Evolutionary conservation across 1,140 invertebrate species (phyloP).

Genomic region (Leptestheria dahalacensis): DNA sequence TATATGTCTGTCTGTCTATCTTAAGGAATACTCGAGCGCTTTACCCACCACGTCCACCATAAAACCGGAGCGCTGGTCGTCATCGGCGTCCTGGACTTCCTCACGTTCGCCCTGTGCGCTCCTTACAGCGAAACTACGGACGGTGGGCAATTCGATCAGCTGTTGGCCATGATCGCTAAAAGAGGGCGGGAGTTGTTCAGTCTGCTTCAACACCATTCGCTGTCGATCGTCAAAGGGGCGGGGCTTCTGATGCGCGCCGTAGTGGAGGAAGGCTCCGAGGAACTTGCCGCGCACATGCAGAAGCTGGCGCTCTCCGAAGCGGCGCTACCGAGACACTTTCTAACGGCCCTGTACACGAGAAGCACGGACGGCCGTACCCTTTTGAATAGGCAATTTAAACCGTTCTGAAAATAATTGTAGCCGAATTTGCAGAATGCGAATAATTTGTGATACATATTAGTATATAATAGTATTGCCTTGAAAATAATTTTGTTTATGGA

Average conservation of each 20-base stretch:
- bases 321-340: constrained; percentile 83
- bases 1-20: neutral
- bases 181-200: constrained; percentile 81
- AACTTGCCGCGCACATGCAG: constrained; percentile 88
- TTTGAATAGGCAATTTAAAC: neutral
- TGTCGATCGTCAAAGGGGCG: constrained; percentile 95
- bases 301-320: constrained; percentile 89
- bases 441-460: too few relatives aligned
- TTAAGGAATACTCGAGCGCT: neutral
- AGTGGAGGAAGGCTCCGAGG: constrained; percentile 87
- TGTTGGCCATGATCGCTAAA: constrained; percentile 84
- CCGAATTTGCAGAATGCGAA: too few relatives aligned
- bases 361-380: constrained; percentile 35
- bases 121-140: constrained; percentile 99
- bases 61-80: constrained; percentile 49
- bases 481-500: too few relatives aligned
- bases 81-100: constrained; percentile 88
- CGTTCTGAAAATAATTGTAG: too few relatives aligned
- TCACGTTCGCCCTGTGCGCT: constrained; percentile 96
- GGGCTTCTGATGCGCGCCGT: constrained; percentile 92
- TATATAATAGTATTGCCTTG: too few relatives aligned
- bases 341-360: constrained; percentile 75
- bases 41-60: constrained; percentile 31
- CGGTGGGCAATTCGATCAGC: constrained; percentile 87
- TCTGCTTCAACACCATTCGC: constrained; percentile 91